phyloP scores from a whole-genome alignment of 1,140 invertebrate species.

The Listronotus oregonensis region DNA sequence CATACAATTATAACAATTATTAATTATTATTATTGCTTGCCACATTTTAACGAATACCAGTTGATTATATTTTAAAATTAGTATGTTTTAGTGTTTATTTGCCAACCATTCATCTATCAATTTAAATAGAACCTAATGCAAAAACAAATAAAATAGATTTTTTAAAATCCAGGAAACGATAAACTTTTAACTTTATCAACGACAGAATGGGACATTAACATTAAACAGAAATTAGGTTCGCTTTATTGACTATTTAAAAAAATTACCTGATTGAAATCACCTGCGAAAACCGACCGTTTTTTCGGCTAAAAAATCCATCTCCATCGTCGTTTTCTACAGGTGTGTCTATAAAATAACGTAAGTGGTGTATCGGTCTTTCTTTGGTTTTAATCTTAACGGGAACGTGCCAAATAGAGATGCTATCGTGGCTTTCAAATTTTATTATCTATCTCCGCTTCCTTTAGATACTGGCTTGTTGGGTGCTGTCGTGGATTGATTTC shows the following conservation, averaged over 20 bases:
- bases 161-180: slow-evolving; percentile 6
- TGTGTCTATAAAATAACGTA: too few species aligned
- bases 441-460: slow-evolving; percentile 5
- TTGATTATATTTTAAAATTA: too few species aligned
- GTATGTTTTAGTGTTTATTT: too few species aligned
- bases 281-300: too few species aligned
- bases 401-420: slow-evolving; percentile 8
- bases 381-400: slow-evolving; percentile 4
- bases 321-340: too few species aligned
- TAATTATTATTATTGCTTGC: too few species aligned
- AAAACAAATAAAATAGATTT: not conserved
- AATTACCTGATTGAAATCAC: too few species aligned
- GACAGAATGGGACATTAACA: not conserved
- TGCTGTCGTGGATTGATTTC: not conserved
- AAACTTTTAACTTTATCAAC: not conserved
- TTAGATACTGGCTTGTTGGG: not conserved
- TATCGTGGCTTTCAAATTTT: not conserved
- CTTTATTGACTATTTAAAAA: slow-evolving; percentile 2
- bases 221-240: not conserved
- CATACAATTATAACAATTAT: too few species aligned
- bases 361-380: not conserved
- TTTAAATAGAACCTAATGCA: too few species aligned
- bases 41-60: too few species aligned
- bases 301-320: too few species aligned
- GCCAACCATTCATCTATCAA: too few species aligned